phyloP scores from a whole-genome alignment of 2,797 vertebrate species.

The Nothura maculosa region DNA sequence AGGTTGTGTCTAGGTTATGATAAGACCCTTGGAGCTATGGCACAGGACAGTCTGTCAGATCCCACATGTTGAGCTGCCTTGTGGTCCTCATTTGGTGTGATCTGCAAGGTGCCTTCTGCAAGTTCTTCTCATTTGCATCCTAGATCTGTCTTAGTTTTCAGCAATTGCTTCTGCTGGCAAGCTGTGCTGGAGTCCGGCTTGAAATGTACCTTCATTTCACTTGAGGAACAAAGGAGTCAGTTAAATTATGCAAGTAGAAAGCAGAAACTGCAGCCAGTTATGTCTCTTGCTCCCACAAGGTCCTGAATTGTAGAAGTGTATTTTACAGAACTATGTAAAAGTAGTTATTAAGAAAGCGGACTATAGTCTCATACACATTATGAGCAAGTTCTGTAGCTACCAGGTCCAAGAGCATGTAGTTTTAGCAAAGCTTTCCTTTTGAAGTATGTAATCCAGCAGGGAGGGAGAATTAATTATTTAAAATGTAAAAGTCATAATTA shows the following conservation, averaged over 20 bases:
- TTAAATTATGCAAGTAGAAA: conserved; percentile 54
- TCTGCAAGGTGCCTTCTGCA: background rate
- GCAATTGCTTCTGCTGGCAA: background rate
- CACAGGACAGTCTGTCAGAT: background rate
- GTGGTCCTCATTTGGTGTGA: background rate
- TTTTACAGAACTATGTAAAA: conserved; percentile 44
- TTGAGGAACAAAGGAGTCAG: conserved; percentile 7
- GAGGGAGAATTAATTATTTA: conserved; percentile 61
- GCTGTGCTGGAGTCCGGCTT: background rate
- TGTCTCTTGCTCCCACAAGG: conserved; percentile 15
- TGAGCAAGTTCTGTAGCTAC: conserved; percentile 44
- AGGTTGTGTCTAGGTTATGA: background rate
- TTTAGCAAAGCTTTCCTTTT: conserved; percentile 61
- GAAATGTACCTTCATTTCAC: conserved; percentile 54
- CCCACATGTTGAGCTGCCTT: background rate
- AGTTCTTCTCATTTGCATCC: background rate
- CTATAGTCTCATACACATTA: conserved; percentile 20
- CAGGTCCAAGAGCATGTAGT: conserved; percentile 52
- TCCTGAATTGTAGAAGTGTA: conserved; percentile 28
- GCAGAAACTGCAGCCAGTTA: conserved; percentile 46
- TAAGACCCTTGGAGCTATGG: background rate
- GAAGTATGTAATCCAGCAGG: conserved; percentile 37
- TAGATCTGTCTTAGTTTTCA: background rate
- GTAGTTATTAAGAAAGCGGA: conserved; percentile 39
- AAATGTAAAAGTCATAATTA: conserved; percentile 65